A percentile compares a stretch with the other conserved stretches of the same genome.
Evolutionary conservation across 1,140 invertebrate genomes (phyloP).

Genomic region (Ips typographus): DNA sequence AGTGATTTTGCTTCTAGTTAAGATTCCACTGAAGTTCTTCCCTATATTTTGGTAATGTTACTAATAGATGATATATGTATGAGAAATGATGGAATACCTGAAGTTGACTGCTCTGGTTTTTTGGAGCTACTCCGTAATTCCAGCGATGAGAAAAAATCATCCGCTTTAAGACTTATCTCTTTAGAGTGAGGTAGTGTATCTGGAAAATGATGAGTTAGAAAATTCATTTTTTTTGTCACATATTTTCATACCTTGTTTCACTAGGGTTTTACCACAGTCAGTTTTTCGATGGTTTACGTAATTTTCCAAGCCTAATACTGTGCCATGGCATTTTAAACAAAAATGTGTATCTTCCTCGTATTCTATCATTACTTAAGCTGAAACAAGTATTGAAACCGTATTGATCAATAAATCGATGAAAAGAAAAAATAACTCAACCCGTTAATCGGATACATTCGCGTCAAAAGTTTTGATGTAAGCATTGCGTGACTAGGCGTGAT

Average conservation of each 20-base stretch:
- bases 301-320: constrained; percentile 73
- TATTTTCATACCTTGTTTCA: no score
- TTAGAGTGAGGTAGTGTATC: constrained; percentile 44
- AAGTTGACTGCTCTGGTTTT: constrained; percentile 46
- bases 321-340: constrained; percentile 81
- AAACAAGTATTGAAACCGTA: background rate
- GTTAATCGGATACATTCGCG: constrained; percentile 15
- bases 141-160: constrained; percentile 82
- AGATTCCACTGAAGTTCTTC: constrained; percentile 53
- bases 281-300: constrained; percentile 79
- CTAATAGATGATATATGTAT: background rate
- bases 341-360: constrained; percentile 79
- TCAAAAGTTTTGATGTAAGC: constrained; percentile 21
- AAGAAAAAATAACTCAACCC: background rate
- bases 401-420: background rate
- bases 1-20: constrained; percentile 53
- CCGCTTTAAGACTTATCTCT: constrained; percentile 66
- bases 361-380: constrained; percentile 51
- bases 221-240: background rate
- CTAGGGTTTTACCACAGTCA: constrained; percentile 5
- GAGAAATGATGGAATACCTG: constrained; percentile 30
- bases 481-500: constrained; percentile 23
- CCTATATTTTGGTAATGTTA: constrained; percentile 23
- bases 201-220: constrained; percentile 52
- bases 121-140: constrained; percentile 79